Evolutionary conservation across 2,888 invertebrate species (phyloP), one percentile per base, ranked within the genome.

Genomic region (Stenodema calcarata): DNA sequence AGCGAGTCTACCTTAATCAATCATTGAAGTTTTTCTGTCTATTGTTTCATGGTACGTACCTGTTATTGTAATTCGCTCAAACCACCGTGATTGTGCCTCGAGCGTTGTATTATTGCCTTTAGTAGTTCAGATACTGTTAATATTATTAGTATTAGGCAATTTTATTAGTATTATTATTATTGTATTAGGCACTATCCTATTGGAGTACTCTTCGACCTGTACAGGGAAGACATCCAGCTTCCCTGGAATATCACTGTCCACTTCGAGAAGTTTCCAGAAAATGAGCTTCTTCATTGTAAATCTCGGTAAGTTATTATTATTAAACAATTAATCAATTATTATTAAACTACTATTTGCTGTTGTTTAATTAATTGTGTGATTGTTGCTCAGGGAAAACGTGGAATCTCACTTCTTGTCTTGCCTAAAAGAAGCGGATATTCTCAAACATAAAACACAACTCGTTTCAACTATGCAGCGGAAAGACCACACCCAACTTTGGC

Each of bases 341-440:
- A 42, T 9, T 42, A 42, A 12, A 42, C 42, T 12, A 42, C 42
- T 44, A 44, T 35, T 7, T 11, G n/a, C 11, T 6, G 27, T 35
- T 62, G 81, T 11, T 81, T 54, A 11, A 79, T 35, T 7, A 3
- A 14, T 73, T 83, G 62, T 12, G n/a, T 44, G 14, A 78, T 73
- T 30, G 78, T 83, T 84, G 75, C 85, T 47, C 83, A 97, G 97
- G 91, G 98, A 99, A 91, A 94, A 95, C 16, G 95, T 99, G 18
- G 98, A 99, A 92, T 95, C 98, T 1, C 95, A 98, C 91, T 99
- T 97, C 91, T 95, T 99, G 94, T 96, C 98, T 27, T 96, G 96
- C 89, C 93, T 99, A 11, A 99, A 99, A 92, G 99, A 99, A 92
- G 99, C 99, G 0, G 99, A 99, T 92, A 96, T 97, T n/a, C 92